phyloP scores from a whole-genome alignment of 2,797 vertebrate species.

The Girardinus metallicus region DNA sequence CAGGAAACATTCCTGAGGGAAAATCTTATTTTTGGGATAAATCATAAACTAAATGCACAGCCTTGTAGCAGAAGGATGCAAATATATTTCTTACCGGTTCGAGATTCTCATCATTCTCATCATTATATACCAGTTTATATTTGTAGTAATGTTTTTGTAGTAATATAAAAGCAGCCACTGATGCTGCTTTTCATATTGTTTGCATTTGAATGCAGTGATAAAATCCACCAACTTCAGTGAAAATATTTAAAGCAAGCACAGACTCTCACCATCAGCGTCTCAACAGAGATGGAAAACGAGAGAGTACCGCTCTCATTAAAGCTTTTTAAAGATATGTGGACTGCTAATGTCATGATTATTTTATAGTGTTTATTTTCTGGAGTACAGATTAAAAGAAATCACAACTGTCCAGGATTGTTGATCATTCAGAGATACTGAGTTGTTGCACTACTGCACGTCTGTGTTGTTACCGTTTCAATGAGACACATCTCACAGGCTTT shows the following conservation, averaged over 20 bases:
- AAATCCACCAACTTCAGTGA: not conserved
- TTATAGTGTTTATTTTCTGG: not conserved
- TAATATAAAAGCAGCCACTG: not conserved
- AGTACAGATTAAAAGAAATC: not conserved
- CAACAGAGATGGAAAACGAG: not conserved
- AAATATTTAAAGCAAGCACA: not conserved
- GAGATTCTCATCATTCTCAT: not conserved
- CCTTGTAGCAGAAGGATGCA: not conserved
- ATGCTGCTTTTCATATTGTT: not conserved
- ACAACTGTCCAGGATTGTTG: not conserved
- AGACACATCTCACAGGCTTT: not conserved
- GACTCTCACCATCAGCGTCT: not conserved
- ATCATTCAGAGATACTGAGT: not conserved
- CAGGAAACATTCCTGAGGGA: not conserved
- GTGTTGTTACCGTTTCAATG: not conserved
- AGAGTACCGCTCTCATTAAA: not conserved
- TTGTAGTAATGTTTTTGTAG: not conserved
- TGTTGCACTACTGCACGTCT: not conserved
- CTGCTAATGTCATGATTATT: not conserved
- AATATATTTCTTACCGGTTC: not conserved
- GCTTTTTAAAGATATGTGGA: not conserved
- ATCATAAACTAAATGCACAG: not conserved
- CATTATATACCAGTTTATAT: not conserved
- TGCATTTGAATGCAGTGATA: not conserved
- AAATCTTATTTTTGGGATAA: not conserved